Percentiles rank a stretch among this genome's conserved stretches.
Conservation (phyloP, 2,113 vertebrate genomes). For the Ammodytes marinus region DNA sequence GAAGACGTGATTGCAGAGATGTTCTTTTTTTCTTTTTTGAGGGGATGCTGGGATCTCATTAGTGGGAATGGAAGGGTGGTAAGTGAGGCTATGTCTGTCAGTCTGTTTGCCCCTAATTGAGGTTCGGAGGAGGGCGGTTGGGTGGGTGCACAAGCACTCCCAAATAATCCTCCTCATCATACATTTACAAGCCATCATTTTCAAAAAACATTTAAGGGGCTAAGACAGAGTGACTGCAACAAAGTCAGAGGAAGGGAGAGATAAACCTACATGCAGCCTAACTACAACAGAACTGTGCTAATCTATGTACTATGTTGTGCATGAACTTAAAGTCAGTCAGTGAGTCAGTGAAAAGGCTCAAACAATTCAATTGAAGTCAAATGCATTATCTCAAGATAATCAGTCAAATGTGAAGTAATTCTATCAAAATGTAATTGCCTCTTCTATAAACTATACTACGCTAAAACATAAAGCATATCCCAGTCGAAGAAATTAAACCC, state of each 20-base stretch:
- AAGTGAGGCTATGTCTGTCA: conserved; percentile 53
- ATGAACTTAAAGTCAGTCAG: conserved; percentile 45
- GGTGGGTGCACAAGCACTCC: conserved; percentile 27
- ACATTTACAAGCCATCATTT: conserved; percentile 69
- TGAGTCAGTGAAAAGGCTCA: conserved; percentile 43
- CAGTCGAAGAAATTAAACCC: conserved; percentile 42
- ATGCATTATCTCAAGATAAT: conserved; percentile 7
- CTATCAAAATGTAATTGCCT: conserved; percentile 32
- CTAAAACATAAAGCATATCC: conserved; percentile 36
- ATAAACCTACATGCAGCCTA: conserved; percentile 36
- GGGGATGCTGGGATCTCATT: conserved; percentile 73
- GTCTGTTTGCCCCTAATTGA: conserved; percentile 69
- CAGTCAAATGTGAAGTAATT: conserved; percentile 25
- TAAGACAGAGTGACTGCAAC: conserved; percentile 26
- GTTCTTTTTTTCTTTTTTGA: conserved; percentile 57
- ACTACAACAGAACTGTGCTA: conserved; percentile 24
- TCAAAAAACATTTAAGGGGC: conserved; percentile 47
- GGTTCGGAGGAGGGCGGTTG: conserved; percentile 51
- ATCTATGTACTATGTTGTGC: conserved; percentile 33
- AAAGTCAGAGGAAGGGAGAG: conserved; percentile 29
- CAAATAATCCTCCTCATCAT: conserved; percentile 67
- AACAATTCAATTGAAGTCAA: conserved; percentile 32
- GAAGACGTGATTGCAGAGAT: conserved; percentile 59
- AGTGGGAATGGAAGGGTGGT: conserved; percentile 52
- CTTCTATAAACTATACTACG: conserved; percentile 21